A percentile compares a stretch with the other conserved stretches of the same genome.
Conservation (phyloP, 2,113 vertebrate species). For the Gambusia holbrooki region DNA sequence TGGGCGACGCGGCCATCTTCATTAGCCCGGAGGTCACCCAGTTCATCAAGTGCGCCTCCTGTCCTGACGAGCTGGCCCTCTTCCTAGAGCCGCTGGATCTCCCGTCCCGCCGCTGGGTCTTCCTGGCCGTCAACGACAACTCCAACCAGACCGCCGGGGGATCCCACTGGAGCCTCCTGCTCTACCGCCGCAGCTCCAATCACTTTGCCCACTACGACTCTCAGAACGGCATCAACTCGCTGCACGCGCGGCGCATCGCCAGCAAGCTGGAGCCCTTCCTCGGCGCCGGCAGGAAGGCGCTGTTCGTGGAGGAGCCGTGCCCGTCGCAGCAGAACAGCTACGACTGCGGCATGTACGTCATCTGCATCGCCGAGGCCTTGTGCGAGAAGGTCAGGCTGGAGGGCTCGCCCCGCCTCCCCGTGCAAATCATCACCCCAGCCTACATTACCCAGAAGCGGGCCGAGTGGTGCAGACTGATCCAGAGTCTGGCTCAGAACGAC, state of each 20-base stretch:
- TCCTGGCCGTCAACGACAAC: slow-evolving; percentile 95
- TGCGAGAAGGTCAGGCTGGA: slow-evolving; percentile 80
- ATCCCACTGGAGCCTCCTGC: slow-evolving; percentile 95
- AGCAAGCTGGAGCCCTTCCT: slow-evolving; percentile 87
- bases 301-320: slow-evolving; percentile 87
- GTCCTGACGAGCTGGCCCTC: slow-evolving; percentile 85
- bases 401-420: slow-evolving; percentile 72
- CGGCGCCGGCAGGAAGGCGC: slow-evolving; percentile 72
- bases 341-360: slow-evolving; percentile 98
- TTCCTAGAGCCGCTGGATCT: slow-evolving; percentile 92
- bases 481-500: slow-evolving; percentile 84
- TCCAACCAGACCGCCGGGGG: slow-evolving; percentile 90
- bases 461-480: slow-evolving; percentile 89
- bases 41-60: slow-evolving; percentile 93
- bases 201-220: slow-evolving; percentile 95
- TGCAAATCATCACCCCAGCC: slow-evolving; percentile 87
- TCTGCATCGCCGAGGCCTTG: slow-evolving; percentile 90
- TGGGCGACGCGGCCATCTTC: slow-evolving; percentile 81
- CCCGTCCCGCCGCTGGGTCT: slow-evolving; percentile 82
- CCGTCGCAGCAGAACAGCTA: slow-evolving; percentile 97
- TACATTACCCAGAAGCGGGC: slow-evolving; percentile 90
- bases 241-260: slow-evolving; percentile 88
- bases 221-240: slow-evolving; percentile 86
- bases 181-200: slow-evolving; percentile 85
- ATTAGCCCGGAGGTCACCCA: slow-evolving; percentile 96